Conservation (phyloP, 1,140 invertebrate species). For the Chionoecetes opilio region DNA sequence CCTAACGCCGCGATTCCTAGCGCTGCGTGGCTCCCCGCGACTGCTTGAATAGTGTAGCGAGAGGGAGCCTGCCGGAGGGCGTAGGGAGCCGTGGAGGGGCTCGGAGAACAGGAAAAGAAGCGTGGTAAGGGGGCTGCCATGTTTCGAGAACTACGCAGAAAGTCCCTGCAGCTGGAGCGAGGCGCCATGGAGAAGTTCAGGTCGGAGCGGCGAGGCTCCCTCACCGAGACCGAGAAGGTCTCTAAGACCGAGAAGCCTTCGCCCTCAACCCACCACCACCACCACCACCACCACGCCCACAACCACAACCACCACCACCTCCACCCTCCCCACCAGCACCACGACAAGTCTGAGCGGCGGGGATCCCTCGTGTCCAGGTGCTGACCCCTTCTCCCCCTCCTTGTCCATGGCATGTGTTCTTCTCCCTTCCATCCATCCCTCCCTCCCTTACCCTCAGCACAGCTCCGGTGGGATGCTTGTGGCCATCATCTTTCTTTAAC, state of each 20-base stretch:
- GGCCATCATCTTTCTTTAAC: neutral
- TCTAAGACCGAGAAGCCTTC: slow-evolving; percentile 66
- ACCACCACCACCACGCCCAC: neutral
- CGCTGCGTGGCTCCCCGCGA: neutral
- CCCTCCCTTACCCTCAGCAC: neutral
- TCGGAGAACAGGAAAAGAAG: neutral
- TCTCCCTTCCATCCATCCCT: neutral
- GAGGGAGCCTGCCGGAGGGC: neutral
- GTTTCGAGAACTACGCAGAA: slow-evolving; percentile 81
- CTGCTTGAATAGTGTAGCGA: neutral
- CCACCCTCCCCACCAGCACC: slow-evolving; percentile 76
- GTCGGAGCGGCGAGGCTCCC: slow-evolving; percentile 82
- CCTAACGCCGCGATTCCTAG: neutral
- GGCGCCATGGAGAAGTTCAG: slow-evolving; percentile 80
- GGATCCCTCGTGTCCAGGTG: slow-evolving; percentile 83
- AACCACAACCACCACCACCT: slow-evolving; percentile 64
- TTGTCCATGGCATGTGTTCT: neutral
- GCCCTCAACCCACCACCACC: neutral
- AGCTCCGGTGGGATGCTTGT: neutral
- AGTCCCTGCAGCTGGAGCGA: slow-evolving; percentile 82
- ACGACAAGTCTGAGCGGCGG: slow-evolving; percentile 81
- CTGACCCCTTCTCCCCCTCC: neutral
- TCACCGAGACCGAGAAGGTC: slow-evolving; percentile 74
- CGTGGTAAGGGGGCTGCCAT: slow-evolving; percentile 34
- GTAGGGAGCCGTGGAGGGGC: neutral